Conservation (phyloP, 1,140 invertebrate genomes). For the Leptestheria dahalacensis region DNA sequence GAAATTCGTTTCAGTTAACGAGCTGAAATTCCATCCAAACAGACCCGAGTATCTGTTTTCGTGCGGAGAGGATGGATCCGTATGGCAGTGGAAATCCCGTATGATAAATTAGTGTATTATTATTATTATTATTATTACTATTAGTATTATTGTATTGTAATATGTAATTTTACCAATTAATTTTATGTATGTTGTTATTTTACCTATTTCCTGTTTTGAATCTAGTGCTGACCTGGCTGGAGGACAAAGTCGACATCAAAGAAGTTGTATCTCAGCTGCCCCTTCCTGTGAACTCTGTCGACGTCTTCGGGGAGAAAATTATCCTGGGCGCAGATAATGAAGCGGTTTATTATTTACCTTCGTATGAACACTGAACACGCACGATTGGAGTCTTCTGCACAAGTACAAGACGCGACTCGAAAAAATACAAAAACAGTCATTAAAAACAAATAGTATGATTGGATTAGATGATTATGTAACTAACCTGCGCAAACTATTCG, state of each 20-base stretch:
- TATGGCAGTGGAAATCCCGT: conserved; percentile 65
- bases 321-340: conserved; percentile 70
- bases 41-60: conserved; percentile 68
- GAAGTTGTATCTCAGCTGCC: conserved; percentile 50
- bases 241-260: conserved; percentile 44
- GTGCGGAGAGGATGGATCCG: conserved; percentile 56
- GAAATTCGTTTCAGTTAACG: conserved; percentile 38
- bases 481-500: too few relatives aligned
- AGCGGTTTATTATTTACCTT: conserved; percentile 42
- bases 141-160: too few relatives aligned
- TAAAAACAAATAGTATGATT: too few relatives aligned
- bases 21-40: conserved; percentile 67
- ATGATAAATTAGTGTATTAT: too few relatives aligned
- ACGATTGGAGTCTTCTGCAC: too few relatives aligned
- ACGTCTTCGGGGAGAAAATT: conserved; percentile 50
- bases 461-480: too few relatives aligned
- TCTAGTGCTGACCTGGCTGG: conserved; percentile 36
- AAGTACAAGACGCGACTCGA: too few relatives aligned
- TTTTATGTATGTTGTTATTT: not conserved
- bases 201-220: not conserved
- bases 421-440: not conserved
- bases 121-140: too few relatives aligned
- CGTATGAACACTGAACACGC: not conserved
- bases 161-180: too few relatives aligned
- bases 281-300: conserved; percentile 60